Conservation (phyloP, 1,140 invertebrate genomes). For the Calliopsis andreniformis region DNA sequence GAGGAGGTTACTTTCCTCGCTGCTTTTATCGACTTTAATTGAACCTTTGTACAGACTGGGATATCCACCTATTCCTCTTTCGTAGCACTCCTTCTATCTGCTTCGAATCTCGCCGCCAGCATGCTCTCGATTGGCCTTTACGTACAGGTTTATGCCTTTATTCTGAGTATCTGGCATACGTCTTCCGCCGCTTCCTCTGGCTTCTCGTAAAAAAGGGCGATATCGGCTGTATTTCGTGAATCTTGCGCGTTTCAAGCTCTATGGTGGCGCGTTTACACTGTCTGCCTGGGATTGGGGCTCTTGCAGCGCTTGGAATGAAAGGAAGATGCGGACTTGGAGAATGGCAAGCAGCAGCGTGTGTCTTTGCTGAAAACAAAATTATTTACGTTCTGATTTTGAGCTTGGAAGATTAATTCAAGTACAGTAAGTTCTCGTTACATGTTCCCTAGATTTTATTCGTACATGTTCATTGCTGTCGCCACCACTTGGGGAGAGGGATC, state of each 20-base stretch:
- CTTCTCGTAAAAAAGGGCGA: slow-evolving; percentile 61
- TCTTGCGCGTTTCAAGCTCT: slow-evolving; percentile 22
- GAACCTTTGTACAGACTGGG: slow-evolving; percentile 70
- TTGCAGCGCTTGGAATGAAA: too few species aligned
- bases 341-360: too few species aligned
- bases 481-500: too few species aligned
- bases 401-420: too few species aligned
- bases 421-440: too few species aligned
- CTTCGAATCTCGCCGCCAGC: slow-evolving; percentile 7
- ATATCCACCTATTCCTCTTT: slow-evolving; percentile 66
- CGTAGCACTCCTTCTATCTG: slow-evolving; percentile 58
- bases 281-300: too few species aligned
- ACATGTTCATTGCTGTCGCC: too few species aligned
- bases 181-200: background rate
- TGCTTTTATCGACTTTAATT: slow-evolving; percentile 75
- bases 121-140: slow-evolving; percentile 64
- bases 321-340: too few species aligned
- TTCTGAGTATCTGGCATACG: slow-evolving; percentile 61
- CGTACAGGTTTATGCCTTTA: slow-evolving; percentile 76
- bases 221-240: slow-evolving; percentile 52
- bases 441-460: too few species aligned
- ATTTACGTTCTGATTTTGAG: too few species aligned
- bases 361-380: too few species aligned
- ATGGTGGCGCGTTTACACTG: too few species aligned
- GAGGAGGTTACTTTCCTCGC: slow-evolving; percentile 51